Evolutionary conservation across 2,888 invertebrate genomes (phyloP), one percentile per base, ranked within the genome.

Genomic region (Ormyrus labotus): DNA sequence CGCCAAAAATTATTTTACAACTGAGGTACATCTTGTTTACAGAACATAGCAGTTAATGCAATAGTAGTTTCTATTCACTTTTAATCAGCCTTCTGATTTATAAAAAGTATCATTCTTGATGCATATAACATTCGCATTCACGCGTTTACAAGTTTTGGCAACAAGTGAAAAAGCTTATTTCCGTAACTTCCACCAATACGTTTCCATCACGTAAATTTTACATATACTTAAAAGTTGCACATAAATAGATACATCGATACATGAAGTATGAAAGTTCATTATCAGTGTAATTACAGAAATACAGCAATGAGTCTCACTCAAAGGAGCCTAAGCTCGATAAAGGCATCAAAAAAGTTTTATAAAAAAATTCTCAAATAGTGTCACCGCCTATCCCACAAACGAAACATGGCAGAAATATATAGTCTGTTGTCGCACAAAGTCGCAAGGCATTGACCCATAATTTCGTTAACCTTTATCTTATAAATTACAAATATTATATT

Each of bases 1-100:
- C n/a, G 47, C 13, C 48, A 55, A 80, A 63, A 5, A 80, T 74
- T 80, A 80, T 76, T 71, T 76, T 76, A 76, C 71, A 76, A 50
- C 72, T 76, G 76, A 76, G 67, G 51, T 68, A 68, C 48, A 53
- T 65, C 19, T 68, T 72, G 60, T 70, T 81, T 51, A 73, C 67
- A 81, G 63, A 81, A 77, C 47, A 34, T 34, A 77, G 51, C 53
- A 68, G 65, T 13, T 67, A 80, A 76, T 76, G 71, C 57, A 76
- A 55, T 57, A 68, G 45, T 60, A 69, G 9, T n/a, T 68, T 73
- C 34, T 69, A 76, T 61, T 72, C 8, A 61, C 61, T 75, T 75
- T 74, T 57, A 63, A 72, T 57, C 45, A 64, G 50, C 51, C 58
- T 75, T 73, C 58, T 73, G 57, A 64, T 73, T 63, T 75, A 70